Evolutionary conservation across 2,888 invertebrate species (phyloP).

Genomic region (Agriopis marginaria): DNA sequence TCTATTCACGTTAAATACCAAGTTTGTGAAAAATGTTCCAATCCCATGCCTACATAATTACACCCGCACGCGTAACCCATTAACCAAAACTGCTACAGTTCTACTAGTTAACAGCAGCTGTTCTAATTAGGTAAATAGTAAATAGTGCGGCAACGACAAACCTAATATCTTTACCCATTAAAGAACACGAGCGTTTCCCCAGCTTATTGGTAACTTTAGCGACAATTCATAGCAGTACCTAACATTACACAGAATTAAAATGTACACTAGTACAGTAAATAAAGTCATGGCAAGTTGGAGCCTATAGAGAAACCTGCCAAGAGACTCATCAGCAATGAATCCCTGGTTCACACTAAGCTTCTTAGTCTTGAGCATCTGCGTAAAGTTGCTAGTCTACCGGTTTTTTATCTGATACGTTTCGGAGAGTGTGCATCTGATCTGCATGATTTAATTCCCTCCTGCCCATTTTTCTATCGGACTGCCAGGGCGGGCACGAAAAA

Average conservation of each 20-base stretch:
- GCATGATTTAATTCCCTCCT: no score
- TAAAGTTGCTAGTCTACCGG: no score
- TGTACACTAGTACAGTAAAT: background rate
- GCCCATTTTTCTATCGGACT: no score
- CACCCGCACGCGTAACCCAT: conserved; percentile 3
- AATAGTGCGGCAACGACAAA: conserved; percentile 26
- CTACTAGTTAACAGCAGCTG: conserved; percentile 24
- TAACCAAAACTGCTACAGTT: conserved; percentile 9
- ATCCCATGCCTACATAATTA: background rate
- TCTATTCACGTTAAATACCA: no score
- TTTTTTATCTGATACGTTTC: no score
- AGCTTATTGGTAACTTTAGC: conserved; percentile 15
- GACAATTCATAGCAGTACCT: conserved; percentile 1
- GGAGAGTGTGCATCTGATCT: no score
- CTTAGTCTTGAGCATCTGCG: no score
- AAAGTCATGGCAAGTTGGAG: no score
- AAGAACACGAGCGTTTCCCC: conserved; percentile 15
- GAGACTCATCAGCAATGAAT: no score
- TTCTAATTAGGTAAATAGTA: conserved; percentile 28
- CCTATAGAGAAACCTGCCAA: no score
- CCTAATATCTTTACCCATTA: conserved; percentile 19
- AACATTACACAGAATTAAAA: background rate
- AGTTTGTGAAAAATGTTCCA: background rate
- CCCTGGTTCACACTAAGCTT: no score
- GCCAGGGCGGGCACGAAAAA: no score